phyloP scores from a whole-genome alignment of 2,888 invertebrate species.

The Drosophila engyochracea region DNA sequence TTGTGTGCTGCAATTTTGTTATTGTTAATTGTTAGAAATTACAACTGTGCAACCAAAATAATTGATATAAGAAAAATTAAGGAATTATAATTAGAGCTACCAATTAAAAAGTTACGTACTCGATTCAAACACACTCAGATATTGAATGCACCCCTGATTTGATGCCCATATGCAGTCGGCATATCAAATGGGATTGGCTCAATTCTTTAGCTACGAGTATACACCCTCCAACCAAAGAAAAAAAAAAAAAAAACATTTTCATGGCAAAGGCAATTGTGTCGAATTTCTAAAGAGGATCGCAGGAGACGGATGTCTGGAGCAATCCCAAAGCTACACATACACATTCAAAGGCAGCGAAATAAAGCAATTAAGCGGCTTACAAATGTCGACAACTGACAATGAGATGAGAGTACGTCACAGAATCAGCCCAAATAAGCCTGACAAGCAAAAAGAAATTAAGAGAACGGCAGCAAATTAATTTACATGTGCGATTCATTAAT shows the following conservation, averaged over 20 bases:
- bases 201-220: slow-evolving; percentile 24
- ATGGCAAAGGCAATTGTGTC: slow-evolving; percentile 40
- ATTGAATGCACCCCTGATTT: not conserved
- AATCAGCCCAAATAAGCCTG: slow-evolving; percentile 64
- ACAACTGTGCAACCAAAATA: rapidly evolving
- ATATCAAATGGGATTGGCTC: slow-evolving; percentile 36
- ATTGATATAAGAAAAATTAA: not conserved
- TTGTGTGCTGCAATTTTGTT: not conserved
- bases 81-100: not conserved
- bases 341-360: slow-evolving; percentile 66
- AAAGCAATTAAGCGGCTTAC: slow-evolving; percentile 82
- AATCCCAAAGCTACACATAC: slow-evolving; percentile 14
- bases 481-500: slow-evolving; percentile 82
- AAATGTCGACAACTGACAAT: slow-evolving; percentile 69
- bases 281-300: slow-evolving; percentile 30
- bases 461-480: slow-evolving; percentile 80
- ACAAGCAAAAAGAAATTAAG: slow-evolving; percentile 78
- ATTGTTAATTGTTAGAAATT: not conserved
- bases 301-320: slow-evolving; percentile 3
- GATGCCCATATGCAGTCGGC: not conserved
- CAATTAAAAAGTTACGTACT: not conserved
- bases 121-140: not conserved
- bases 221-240: slow-evolving; percentile 22
- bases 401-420: slow-evolving; percentile 50
- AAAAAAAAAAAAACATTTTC: slow-evolving; percentile 16